Conservation (phyloP, 1,140 invertebrate genomes). For the Dinoponera quadriceps region DNA sequence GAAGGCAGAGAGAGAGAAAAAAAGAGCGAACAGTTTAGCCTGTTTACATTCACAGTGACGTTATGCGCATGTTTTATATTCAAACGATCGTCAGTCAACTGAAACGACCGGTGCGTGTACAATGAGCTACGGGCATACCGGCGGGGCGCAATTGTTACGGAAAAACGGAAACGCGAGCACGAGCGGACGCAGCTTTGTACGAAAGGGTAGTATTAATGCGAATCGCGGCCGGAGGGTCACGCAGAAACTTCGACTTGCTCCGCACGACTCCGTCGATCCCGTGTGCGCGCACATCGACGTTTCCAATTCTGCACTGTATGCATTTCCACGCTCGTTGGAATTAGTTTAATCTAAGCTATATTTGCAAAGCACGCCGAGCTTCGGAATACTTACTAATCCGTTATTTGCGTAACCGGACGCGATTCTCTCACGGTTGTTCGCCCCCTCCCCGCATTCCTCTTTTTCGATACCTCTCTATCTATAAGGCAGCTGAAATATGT, state of each 20-base stretch:
- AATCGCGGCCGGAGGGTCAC: neutral
- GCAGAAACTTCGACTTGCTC: neutral
- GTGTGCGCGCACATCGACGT: neutral
- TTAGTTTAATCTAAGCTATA: constrained; percentile 32
- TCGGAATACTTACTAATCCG: neutral
- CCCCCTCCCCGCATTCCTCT: too few relatives aligned
- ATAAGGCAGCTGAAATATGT: too few relatives aligned
- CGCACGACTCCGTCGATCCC: neutral
- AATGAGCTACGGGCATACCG: neutral
- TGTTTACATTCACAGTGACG: too few relatives aligned
- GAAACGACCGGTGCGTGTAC: neutral
- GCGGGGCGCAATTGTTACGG: neutral
- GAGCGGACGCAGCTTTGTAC: constrained; percentile 9
- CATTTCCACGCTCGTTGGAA: constrained; percentile 3
- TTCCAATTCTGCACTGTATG: constrained; percentile 2
- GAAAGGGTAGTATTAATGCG: neutral
- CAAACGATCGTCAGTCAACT: neutral
- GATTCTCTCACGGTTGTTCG: neutral
- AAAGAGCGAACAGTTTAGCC: neutral
- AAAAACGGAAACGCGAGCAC: constrained; percentile 4
- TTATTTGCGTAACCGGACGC: neutral
- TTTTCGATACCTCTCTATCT: too few relatives aligned
- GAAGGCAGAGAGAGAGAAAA: neutral
- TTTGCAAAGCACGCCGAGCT: neutral
- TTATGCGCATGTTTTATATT: neutral